phyloP scores from a whole-genome alignment of 1,140 invertebrate species.

The Piezodorus guildinii region DNA sequence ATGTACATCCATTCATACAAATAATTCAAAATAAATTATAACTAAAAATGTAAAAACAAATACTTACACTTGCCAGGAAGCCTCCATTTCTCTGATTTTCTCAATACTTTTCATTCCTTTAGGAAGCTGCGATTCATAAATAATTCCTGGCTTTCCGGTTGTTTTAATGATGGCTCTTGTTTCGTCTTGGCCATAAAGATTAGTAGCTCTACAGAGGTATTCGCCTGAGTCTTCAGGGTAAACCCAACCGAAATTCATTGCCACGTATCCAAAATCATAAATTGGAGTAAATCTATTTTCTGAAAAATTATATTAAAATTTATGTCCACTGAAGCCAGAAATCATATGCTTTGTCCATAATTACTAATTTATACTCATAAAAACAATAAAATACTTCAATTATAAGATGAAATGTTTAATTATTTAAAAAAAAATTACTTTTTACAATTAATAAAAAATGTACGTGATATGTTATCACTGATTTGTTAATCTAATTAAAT shows the following conservation, averaged over 20 bases:
- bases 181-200: slow-evolving; percentile 80
- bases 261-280: slow-evolving; percentile 92
- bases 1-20: too few relatives aligned
- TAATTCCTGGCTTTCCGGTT: slow-evolving; percentile 77
- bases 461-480: too few relatives aligned
- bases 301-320: slow-evolving; percentile 33
- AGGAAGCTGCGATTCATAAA: slow-evolving; percentile 84
- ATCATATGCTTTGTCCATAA: too few relatives aligned
- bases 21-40: not conserved
- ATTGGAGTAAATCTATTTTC: slow-evolving; percentile 84
- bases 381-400: too few relatives aligned
- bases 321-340: not conserved
- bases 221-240: slow-evolving; percentile 86
- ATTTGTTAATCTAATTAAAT: too few relatives aligned
- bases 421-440: too few relatives aligned
- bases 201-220: slow-evolving; percentile 80
- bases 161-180: slow-evolving; percentile 72
- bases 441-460: too few relatives aligned
- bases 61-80: slow-evolving; percentile 76
- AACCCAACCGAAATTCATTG: slow-evolving; percentile 92
- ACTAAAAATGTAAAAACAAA: not conserved
- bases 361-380: too few relatives aligned
- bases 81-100: slow-evolving; percentile 93
- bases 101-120: slow-evolving; percentile 92
- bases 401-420: too few relatives aligned